A percentile compares a stretch with the other conserved stretches of the same genome.
Evolutionary conservation across 2,888 invertebrate species (phyloP).

Genomic region (Leptinotarsa rubiginosa): DNA sequence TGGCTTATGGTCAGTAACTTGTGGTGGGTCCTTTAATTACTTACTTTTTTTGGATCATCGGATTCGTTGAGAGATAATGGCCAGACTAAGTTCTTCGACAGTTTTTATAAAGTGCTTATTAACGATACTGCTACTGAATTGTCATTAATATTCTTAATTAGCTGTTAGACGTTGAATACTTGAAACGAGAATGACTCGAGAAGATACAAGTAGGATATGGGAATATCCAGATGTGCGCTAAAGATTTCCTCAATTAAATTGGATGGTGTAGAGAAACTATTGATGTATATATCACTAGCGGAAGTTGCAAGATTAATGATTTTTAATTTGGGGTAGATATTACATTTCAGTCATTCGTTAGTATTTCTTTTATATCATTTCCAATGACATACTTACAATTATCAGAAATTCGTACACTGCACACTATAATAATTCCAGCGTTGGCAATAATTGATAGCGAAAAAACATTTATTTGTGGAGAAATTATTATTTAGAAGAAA

Average conservation of each 20-base stretch:
- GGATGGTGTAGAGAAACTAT: neutral
- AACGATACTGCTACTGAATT: conserved; percentile 36
- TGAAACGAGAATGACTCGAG: conserved; percentile 18
- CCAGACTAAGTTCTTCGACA: conserved; percentile 21
- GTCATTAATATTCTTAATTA: conserved; percentile 45
- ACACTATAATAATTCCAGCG: no score
- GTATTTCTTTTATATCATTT: no score
- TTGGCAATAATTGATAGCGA: no score
- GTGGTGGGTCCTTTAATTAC: conserved; percentile 23
- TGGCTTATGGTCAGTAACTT: conserved; percentile 12
- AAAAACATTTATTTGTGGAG: no score
- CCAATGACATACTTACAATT: no score
- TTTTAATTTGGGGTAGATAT: no score
- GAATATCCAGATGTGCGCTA: neutral
- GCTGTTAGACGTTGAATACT: conserved; percentile 22
- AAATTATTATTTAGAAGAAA: no score
- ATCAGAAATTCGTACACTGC: no score
- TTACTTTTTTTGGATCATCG: conserved; percentile 13
- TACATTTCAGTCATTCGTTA: no score
- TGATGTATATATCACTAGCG: neutral
- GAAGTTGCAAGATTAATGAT: no score
- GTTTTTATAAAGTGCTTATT: conserved; percentile 26
- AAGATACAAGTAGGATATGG: conserved; percentile 3
- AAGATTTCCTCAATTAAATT: conserved; percentile 1
- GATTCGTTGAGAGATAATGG: conserved; percentile 27